Conservation (phyloP, 2,113 vertebrate species). For the Tautogolabrus adspersus region DNA sequence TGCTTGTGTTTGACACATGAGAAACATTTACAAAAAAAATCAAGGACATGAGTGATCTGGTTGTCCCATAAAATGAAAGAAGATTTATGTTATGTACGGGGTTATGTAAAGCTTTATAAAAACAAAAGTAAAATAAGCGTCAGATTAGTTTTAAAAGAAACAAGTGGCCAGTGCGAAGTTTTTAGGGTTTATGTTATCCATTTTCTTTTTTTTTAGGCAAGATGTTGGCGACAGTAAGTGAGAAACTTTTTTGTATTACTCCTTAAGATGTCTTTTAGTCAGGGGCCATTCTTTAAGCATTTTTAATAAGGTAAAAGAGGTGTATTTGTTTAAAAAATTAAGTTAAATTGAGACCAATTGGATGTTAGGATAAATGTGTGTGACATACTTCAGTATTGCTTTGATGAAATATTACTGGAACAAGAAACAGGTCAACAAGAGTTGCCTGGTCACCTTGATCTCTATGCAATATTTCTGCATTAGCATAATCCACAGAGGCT, state of each 20-base stretch:
- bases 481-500: slow-evolving; percentile 49
- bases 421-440: slow-evolving; percentile 21
- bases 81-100: no score
- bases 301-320: not conserved
- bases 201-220: not conserved
- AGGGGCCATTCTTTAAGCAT: not conserved
- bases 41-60: no score
- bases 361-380: not conserved
- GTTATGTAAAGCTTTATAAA: no score
- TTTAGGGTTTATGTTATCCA: no score
- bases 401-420: slow-evolving; percentile 10
- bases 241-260: not conserved
- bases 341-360: not conserved
- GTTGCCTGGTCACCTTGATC: slow-evolving; percentile 33
- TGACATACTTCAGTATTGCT: not conserved
- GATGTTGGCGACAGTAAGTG: no score
- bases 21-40: no score
- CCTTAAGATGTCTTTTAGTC: not conserved
- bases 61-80: no score
- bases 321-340: not conserved
- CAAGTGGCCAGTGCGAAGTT: no score
- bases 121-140: no score
- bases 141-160: no score
- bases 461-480: slow-evolving; percentile 33
- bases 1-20: no score